Percentiles rank a stretch among this genome's conserved stretches.
phyloP scores from a whole-genome alignment of 2,113 vertebrate species.

The Oreotrochilus melanogaster region DNA sequence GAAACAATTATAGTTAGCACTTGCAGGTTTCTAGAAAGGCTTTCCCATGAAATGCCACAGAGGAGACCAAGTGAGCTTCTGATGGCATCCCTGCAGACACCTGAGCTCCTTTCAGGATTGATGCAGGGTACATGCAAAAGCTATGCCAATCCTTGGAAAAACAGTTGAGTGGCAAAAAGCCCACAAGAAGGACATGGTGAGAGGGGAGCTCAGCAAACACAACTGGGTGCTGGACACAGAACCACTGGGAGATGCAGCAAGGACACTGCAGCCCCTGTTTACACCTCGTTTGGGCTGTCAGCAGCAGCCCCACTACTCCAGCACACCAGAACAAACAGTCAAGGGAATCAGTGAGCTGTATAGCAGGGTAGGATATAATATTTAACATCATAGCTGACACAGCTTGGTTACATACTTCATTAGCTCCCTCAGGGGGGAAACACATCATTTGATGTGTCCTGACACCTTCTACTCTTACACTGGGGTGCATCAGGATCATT shows the following conservation, averaged over 20 bases:
- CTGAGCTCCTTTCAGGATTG: neutral
- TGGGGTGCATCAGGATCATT: neutral
- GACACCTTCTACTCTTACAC: neutral
- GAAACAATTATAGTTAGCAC: neutral
- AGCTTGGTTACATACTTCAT: neutral
- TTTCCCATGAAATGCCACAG: neutral
- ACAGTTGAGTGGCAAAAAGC: neutral
- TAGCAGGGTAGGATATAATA: fast-evolving
- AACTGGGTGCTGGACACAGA: neutral
- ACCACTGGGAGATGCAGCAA: fast-evolving
- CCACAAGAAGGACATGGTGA: fast-evolving
- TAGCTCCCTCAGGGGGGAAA: neutral
- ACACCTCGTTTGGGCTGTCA: neutral
- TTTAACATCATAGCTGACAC: neutral
- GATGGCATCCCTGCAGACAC: neutral
- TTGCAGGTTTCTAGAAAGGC: neutral
- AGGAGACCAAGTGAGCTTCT: neutral
- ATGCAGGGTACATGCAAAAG: neutral
- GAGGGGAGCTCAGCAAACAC: neutral
- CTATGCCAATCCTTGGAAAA: neutral
- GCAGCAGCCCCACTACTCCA: neutral
- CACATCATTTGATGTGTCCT: neutral
- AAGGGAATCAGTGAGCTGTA: neutral
- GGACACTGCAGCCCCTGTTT: neutral
- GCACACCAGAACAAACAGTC: neutral